Percentiles rank a stretch among this genome's conserved stretches.
Conservation (phyloP, 2,113 vertebrate genomes). For the Alligator mississippiensis region DNA sequence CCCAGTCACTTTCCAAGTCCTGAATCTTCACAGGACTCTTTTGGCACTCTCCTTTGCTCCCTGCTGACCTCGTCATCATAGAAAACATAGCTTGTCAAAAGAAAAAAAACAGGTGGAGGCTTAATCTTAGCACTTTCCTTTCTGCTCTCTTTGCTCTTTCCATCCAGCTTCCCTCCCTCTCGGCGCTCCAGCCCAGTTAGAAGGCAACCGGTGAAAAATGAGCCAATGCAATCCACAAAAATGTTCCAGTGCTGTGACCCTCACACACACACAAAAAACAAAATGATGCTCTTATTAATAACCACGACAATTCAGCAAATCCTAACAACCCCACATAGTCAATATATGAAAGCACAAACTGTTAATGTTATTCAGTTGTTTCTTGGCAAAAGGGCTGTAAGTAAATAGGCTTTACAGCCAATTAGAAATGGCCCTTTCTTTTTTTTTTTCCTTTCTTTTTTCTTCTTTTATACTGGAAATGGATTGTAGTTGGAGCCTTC, state of each 20-base stretch:
- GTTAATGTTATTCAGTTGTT: slow-evolving; percentile 27
- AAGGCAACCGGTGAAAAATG: slow-evolving; percentile 44
- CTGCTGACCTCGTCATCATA: slow-evolving; percentile 40
- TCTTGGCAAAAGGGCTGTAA: slow-evolving; percentile 28
- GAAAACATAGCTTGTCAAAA: slow-evolving; percentile 48
- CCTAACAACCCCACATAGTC: neutral
- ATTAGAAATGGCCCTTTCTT: neutral
- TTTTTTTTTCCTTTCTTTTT: neutral
- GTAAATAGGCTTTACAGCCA: slow-evolving; percentile 26
- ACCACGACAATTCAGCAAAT: slow-evolving; percentile 35
- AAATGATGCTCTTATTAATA: slow-evolving; percentile 28
- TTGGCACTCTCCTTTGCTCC: slow-evolving; percentile 47
- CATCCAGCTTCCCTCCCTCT: neutral
- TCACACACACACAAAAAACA: neutral
- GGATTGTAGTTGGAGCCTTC: slow-evolving; percentile 32
- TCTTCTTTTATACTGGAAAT: neutral
- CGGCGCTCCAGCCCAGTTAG: neutral
- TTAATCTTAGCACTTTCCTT: slow-evolving; percentile 8
- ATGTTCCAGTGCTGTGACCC: slow-evolving; percentile 23
- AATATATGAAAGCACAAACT: slow-evolving; percentile 20
- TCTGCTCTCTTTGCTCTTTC: neutral
- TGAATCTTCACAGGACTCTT: slow-evolving; percentile 24
- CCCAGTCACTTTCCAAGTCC: slow-evolving; percentile 52
- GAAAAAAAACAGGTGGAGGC: slow-evolving; percentile 42
- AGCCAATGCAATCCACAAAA: slow-evolving; percentile 28